phyloP scores from a whole-genome alignment of 2,113 vertebrate species.

The Aptenodytes forsteri region DNA sequence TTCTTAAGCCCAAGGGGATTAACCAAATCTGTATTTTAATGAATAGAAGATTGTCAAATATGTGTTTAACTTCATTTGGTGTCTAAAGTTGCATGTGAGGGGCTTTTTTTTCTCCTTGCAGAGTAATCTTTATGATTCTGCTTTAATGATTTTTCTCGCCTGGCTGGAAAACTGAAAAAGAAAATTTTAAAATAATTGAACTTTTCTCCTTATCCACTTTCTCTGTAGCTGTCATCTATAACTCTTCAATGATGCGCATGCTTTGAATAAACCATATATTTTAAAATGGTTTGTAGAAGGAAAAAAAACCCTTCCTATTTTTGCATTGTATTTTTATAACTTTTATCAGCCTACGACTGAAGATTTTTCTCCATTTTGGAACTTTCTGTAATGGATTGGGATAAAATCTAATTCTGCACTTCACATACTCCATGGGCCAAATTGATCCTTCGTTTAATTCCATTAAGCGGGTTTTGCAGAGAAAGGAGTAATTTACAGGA shows the following conservation, averaged over 20 bases:
- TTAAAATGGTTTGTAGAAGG: background rate
- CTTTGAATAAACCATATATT: background rate
- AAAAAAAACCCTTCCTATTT: background rate
- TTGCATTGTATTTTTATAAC: background rate
- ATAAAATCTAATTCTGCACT: background rate
- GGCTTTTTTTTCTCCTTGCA: background rate
- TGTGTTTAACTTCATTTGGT: background rate
- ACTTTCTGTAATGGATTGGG: background rate
- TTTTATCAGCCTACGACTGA: background rate
- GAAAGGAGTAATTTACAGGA: background rate
- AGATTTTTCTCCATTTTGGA: background rate
- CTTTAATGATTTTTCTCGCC: background rate
- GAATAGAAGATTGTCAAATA: background rate
- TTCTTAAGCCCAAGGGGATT: background rate
- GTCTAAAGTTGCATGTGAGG: background rate
- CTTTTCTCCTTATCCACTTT: background rate
- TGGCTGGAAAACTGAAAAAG: background rate
- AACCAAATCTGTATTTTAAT: background rate
- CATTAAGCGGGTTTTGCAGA: background rate
- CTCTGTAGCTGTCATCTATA: background rate
- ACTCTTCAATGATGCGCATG: background rate
- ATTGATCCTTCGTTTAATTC: background rate
- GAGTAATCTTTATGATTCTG: background rate
- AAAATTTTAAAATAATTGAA: slow-evolving; percentile 9
- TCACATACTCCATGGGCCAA: background rate